These are phyloP conservation scores for Proteles cristata DNA, from an alignment of 2,113 vertebrate genomes.

Conservation along the genomic window DNA sequence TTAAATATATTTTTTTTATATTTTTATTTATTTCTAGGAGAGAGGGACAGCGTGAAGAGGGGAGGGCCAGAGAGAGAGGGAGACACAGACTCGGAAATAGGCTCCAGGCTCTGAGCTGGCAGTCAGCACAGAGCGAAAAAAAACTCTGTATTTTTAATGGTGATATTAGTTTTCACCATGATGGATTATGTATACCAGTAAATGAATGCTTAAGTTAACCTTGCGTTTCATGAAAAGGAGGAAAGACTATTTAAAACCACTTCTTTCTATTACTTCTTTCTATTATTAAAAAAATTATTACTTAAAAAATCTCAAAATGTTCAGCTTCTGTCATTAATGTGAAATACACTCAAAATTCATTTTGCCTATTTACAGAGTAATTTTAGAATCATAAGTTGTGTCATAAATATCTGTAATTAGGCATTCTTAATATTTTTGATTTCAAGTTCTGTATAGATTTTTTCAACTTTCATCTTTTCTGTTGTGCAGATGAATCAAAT, in stretches of 20 bases:
- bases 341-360: slow-evolving; percentile 25
- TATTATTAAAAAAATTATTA: background rate
- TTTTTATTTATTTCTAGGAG: too few species aligned
- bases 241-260: background rate
- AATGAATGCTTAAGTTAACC: background rate
- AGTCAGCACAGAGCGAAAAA: background rate
- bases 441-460: background rate
- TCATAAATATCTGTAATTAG: background rate
- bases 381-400: slow-evolving; percentile 1
- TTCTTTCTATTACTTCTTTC: background rate
- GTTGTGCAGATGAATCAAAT: background rate
- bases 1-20: too few species aligned
- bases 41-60: too few species aligned
- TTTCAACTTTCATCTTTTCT: slow-evolving; percentile 1
- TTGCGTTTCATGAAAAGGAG: background rate
- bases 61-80: too few species aligned
- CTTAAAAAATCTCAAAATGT: background rate
- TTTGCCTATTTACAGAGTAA: slow-evolving; percentile 1
- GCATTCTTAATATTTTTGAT: background rate
- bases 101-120: too few species aligned
- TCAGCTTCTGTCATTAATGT: background rate
- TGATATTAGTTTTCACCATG: background rate
- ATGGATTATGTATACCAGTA: background rate
- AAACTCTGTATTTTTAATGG: background rate
- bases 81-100: too few species aligned